Base-by-base conservation (phyloP, 2,797 vertebrate species). In the Poecilia gillii region DNA sequence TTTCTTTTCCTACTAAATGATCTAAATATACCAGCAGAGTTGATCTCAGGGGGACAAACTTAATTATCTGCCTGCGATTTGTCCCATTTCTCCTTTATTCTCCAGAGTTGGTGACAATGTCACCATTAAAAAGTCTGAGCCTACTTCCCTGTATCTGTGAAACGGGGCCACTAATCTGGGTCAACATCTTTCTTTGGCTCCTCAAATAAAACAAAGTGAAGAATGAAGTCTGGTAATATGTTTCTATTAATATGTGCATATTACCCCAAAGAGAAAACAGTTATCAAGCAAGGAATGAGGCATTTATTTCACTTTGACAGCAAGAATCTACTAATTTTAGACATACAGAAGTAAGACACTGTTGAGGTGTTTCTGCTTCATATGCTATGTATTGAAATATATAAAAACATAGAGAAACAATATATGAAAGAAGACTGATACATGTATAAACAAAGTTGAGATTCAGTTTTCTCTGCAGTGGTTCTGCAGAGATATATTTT, bases 11-110 rank as follows among this genome's bases (percentile, higher is more conserved):
- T 74, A 74, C 28, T 23, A 75, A 80, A 87, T 75, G 68, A 46
- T 80, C 91, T 83, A 91, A 91, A 93, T 86, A 91, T 92, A 94
- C 75, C 85, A 79, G 66, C 87, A 72, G 49, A 78, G 77, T 41
- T 59, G 33, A 73, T 88, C 91, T 88, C 92, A 77, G 36, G 86
- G 85, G 95, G 93, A 72, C 74, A 43, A 83, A 79, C 92, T 94
- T 95, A 95, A 96, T 96, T 95, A 95, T 94, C 93, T 92, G 85
- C 85, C 85, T 83, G 90, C 91, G 91, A 93, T 92, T 91, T 87
- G 93, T 82, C 92, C 94, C 90, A 93, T 90, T 95, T 96, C 82
- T 89, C 84, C 53, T 83, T 20, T 64, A 85, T 84, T 92, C 95
- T 93, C 94, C 74, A 79, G 94, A 92, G 95, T 79, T 83, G 82